phyloP scores from a whole-genome alignment of 2,113 vertebrate species.

The Nerophis lumbriciformis region DNA sequence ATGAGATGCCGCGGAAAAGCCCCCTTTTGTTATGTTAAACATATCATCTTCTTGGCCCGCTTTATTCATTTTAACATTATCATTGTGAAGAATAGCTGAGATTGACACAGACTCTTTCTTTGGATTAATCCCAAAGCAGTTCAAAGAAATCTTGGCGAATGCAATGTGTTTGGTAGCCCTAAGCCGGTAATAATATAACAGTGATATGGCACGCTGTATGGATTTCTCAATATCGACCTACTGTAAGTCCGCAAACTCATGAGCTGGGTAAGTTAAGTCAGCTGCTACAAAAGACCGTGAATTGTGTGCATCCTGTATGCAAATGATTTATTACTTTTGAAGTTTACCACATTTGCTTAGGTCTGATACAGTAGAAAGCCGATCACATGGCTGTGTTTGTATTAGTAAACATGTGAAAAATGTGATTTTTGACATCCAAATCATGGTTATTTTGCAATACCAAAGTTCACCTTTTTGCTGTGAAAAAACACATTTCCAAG shows the following conservation, averaged over 20 bases:
- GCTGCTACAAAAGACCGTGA: conserved; percentile 20
- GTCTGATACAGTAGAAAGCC: conserved; percentile 22
- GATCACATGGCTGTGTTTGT: conserved; percentile 7
- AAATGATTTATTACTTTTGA: conserved; percentile 24
- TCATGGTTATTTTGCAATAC: no score
- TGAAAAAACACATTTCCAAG: no score
- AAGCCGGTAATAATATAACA: conserved; percentile 41
- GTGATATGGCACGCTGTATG: conserved; percentile 13
- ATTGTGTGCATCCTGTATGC: conserved; percentile 30
- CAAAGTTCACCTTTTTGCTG: no score
- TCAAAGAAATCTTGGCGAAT: conserved; percentile 51
- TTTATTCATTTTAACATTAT: conserved; percentile 61
- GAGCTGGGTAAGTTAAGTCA: conserved; percentile 42
- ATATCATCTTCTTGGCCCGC: conserved; percentile 53
- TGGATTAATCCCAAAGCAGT: conserved; percentile 55
- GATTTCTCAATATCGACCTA: conserved; percentile 45
- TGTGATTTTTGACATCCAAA: background rate
- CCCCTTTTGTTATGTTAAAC: conserved; percentile 69
- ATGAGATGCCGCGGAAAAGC: conserved; percentile 54
- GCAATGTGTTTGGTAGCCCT: conserved; percentile 42
- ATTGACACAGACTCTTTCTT: conserved; percentile 55
- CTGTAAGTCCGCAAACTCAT: conserved; percentile 46
- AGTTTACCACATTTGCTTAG: conserved; percentile 12
- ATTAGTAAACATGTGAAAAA: background rate
- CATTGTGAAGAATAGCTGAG: conserved; percentile 46